Evolutionary conservation across 2,113 vertebrate species (phyloP).

Genomic region (Poeciliopsis retropinna): DNA sequence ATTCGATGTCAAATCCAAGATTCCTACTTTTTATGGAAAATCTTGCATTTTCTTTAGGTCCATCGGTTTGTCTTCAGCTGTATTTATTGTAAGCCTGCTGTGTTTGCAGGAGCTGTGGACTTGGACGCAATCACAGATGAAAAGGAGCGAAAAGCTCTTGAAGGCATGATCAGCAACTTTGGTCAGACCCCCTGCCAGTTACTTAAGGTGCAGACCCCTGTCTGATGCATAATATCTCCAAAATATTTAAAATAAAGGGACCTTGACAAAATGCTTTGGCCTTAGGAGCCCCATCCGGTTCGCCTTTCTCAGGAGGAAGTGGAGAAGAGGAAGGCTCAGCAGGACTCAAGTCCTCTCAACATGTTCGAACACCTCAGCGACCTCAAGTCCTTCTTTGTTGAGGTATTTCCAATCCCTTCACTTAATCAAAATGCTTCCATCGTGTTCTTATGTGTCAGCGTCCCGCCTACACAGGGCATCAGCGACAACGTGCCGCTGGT

Average conservation of each 20-base stretch:
- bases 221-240: background rate
- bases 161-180: constrained; percentile 99
- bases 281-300: constrained; percentile 92
- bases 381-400: constrained; percentile 97
- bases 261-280: background rate
- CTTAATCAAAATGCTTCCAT: background rate
- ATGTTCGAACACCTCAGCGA: constrained; percentile 92
- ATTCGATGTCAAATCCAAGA: background rate
- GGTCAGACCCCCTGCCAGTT: constrained; percentile 97
- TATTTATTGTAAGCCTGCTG: background rate
- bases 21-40: background rate
- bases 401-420: constrained; percentile 75
- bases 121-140: constrained; percentile 95
- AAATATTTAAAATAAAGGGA: background rate
- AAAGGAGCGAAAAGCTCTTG: constrained; percentile 95
- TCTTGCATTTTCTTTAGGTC: too few species aligned
- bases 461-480: constrained; percentile 84
- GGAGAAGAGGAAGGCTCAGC: constrained; percentile 85
- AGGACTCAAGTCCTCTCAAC: constrained; percentile 86
- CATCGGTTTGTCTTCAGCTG: background rate
- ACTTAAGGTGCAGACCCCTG: constrained; percentile 84
- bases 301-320: constrained; percentile 92
- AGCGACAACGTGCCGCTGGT: constrained; percentile 91
- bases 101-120: constrained; percentile 90
- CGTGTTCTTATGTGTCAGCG: background rate